phyloP scores from a whole-genome alignment of 2,888 invertebrate genomes.

The Phorcus lineatus region DNA sequence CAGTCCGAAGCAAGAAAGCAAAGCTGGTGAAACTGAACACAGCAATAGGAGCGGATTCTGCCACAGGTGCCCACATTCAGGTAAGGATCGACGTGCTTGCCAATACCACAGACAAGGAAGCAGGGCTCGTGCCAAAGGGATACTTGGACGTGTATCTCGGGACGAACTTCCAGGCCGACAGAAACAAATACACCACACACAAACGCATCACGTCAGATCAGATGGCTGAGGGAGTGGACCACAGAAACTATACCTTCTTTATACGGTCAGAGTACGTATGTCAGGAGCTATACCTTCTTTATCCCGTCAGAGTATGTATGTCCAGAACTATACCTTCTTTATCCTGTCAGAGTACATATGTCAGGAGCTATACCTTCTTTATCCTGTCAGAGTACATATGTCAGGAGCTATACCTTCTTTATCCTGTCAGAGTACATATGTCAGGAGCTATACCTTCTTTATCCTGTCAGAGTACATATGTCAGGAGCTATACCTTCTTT shows the following conservation, averaged over 20 bases:
- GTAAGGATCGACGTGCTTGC: constrained; percentile 39
- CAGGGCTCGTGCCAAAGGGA: not conserved
- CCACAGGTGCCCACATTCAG: constrained; percentile 48
- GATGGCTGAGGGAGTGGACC: constrained; percentile 47
- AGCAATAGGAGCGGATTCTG: not conserved
- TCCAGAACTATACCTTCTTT: not conserved
- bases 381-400: too few species aligned
- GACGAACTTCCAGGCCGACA: constrained; percentile 35
- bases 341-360: too few species aligned
- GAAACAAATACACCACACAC: constrained; percentile 26
- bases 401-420: too few species aligned
- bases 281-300: not conserved
- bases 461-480: too few species aligned
- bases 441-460: not conserved
- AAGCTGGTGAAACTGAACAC: constrained; percentile 37
- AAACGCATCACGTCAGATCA: constrained; percentile 30
- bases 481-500: too few species aligned
- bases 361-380: not conserved
- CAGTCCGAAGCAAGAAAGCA: constrained; percentile 25
- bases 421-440: not conserved
- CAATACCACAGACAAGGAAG: constrained; percentile 22
- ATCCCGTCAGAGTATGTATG: not conserved
- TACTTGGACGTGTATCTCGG: constrained; percentile 40
- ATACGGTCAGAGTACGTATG: constrained; percentile 43
- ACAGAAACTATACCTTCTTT: constrained; percentile 57